Evolutionary conservation across 2,797 vertebrate species (phyloP).

Genomic region (Macropodus opercularis): DNA sequence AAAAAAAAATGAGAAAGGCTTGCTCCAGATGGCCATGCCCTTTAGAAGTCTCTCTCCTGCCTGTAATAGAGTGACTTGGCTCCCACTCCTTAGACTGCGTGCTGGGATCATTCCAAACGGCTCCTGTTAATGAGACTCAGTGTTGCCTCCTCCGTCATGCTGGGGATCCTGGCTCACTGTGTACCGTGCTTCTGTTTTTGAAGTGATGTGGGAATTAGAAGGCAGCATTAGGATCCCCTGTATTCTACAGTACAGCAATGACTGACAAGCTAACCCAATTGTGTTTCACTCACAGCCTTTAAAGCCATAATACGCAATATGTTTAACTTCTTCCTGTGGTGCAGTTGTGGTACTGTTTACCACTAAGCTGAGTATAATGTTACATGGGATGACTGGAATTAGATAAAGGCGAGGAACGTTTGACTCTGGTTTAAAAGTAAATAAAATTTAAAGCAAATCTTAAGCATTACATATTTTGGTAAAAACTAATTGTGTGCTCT

Average conservation of each 20-base stretch:
- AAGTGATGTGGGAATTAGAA: conserved; percentile 50
- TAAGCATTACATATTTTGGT: too few species aligned
- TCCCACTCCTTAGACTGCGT: conserved; percentile 72
- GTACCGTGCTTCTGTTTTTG: conserved; percentile 57
- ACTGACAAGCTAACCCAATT: conserved; percentile 59
- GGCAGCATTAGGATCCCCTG: conserved; percentile 25
- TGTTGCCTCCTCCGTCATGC: conserved; percentile 71
- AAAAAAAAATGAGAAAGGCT: conserved; percentile 44
- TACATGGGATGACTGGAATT: too few species aligned
- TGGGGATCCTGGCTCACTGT: conserved; percentile 59
- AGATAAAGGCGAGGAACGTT: too few species aligned
- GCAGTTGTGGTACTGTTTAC: too few species aligned
- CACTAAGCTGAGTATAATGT: too few species aligned
- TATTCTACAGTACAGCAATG: conserved; percentile 18
- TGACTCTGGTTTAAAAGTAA: too few species aligned
- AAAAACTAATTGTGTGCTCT: too few species aligned
- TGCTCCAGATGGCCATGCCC: conserved; percentile 75
- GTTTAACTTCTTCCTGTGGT: too few species aligned
- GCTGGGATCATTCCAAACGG: conserved; percentile 73
- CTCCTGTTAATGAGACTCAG: conserved; percentile 79
- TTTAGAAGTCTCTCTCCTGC: conserved; percentile 71
- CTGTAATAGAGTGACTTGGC: conserved; percentile 71
- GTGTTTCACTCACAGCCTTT: too few species aligned
- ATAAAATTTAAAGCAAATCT: too few species aligned
- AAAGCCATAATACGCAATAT: too few species aligned